Evolutionary conservation across 2,113 vertebrate species (phyloP), one percentile per base, ranked within the genome.

Genomic region (Alosa alosa): DNA sequence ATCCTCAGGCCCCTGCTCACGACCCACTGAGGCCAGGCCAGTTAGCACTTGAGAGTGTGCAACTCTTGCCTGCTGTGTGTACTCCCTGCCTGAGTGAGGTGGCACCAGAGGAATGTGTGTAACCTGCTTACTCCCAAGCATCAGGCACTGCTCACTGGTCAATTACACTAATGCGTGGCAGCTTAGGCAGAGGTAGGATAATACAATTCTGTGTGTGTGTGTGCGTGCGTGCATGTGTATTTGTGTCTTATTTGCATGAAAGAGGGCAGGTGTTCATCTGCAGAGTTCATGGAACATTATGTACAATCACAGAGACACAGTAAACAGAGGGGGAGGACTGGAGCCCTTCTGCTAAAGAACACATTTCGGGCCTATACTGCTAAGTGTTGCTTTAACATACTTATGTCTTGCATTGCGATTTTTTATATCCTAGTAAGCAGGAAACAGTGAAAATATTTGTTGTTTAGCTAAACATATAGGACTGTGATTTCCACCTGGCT

Each of bases 111-210:
- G 83, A 86, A 82, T 50, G 22, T 64, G 50, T 78, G 17, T 82
- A 50, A 39, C 7, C 45, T 45, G 47, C 82, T 84, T 72, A 64
- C 57, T 55, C 55, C 55, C 15, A 75, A 60, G 49, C 36, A 82
- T 47, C 22, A 64, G 57, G 57, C 57, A n/a, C 81, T 9, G 20
- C 11, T 55, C 57, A 55, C n/a, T 60, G 64, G 84, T 86, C 82
- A 57, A 88, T 86, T 60, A 82, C 83, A 86, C 47, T 84, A 88
- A 88, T 86, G 85, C 83, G 84, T 22, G 81, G 81, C 18, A 78
- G 49, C 81, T 86, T 84, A 84, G 39, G 47, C 46, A 31, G n/a
- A 6, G 36, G 52, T 64, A 17, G 52, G 41, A 87, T 78, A 84
- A 72, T 64, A n/a, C 9, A 36, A 11, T 11, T n/a, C 17, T 50